These are phyloP conservation scores for Tapirus indicus DNA, from an alignment of 2,797 vertebrate genomes.

Conservation along the genomic window DNA sequence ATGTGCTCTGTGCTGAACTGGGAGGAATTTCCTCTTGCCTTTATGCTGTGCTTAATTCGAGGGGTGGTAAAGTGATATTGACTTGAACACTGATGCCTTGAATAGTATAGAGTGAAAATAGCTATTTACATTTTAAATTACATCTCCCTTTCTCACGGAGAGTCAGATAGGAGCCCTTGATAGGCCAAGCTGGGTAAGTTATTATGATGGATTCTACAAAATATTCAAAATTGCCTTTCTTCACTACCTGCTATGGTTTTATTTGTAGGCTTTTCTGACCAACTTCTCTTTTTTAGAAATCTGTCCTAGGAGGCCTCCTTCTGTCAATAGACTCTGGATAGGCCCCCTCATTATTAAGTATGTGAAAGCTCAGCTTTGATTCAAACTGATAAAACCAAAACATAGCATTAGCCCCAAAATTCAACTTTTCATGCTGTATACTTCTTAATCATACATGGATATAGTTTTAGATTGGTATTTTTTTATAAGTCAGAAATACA, in stretches of 20 bases:
- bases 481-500: neutral
- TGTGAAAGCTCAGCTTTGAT: neutral
- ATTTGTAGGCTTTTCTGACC: neutral
- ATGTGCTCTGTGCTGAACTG: neutral
- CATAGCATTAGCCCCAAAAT: neutral
- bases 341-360: neutral
- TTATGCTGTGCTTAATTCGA: slow-evolving; percentile 22
- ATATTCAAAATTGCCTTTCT: neutral
- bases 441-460: neutral
- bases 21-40: neutral
- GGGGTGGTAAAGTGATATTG: neutral
- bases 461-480: neutral
- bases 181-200: neutral
- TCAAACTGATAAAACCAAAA: neutral
- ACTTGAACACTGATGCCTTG: neutral
- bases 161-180: neutral
- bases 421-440: neutral
- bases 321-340: neutral
- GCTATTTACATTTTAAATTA: slow-evolving; percentile 14
- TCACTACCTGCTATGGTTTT: neutral
- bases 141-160: neutral
- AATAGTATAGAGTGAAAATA: neutral
- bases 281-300: slow-evolving; percentile 10
- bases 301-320: neutral
- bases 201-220: neutral